A percentile compares a stretch with the other conserved stretches of the same genome.
phyloP scores from a whole-genome alignment of 2,888 invertebrate species.

The Zaprionus bogoriensis region DNA sequence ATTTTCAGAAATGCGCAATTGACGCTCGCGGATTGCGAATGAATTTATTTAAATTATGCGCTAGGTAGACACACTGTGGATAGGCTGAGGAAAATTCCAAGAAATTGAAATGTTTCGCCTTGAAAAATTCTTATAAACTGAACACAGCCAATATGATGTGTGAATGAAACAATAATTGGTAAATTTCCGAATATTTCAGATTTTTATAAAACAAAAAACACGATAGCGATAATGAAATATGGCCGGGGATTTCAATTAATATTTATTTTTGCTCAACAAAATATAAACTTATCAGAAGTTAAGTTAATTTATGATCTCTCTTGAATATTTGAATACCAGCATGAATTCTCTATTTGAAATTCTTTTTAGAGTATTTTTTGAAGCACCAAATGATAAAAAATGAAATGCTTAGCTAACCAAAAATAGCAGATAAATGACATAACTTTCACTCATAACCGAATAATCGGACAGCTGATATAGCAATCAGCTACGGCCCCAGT shows the following conservation, averaged over 20 bases:
- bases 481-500: conserved; percentile 26
- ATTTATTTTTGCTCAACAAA: too few relatives aligned
- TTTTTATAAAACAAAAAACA: too few relatives aligned
- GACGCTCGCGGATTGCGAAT: conserved; percentile 21
- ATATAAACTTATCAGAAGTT: too few relatives aligned
- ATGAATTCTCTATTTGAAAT: too few relatives aligned
- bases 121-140: conserved; percentile 8
- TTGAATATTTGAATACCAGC: too few relatives aligned
- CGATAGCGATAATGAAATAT: too few relatives aligned
- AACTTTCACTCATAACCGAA: conserved; percentile 1
- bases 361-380: too few relatives aligned
- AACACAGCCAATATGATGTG: background rate
- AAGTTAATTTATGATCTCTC: background rate
- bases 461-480: conserved; percentile 13
- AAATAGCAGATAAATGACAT: background rate
- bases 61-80: conserved; percentile 27
- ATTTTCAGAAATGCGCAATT: conserved; percentile 66
- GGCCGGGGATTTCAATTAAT: too few relatives aligned
- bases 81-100: conserved; percentile 40
- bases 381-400: too few relatives aligned
- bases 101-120: conserved; percentile 27
- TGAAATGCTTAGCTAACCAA: too few relatives aligned
- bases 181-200: too few relatives aligned
- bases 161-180: background rate
- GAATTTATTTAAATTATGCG: conserved; percentile 51